phyloP scores from a whole-genome alignment of 2,797 vertebrate species.

The Lophius americanus region DNA sequence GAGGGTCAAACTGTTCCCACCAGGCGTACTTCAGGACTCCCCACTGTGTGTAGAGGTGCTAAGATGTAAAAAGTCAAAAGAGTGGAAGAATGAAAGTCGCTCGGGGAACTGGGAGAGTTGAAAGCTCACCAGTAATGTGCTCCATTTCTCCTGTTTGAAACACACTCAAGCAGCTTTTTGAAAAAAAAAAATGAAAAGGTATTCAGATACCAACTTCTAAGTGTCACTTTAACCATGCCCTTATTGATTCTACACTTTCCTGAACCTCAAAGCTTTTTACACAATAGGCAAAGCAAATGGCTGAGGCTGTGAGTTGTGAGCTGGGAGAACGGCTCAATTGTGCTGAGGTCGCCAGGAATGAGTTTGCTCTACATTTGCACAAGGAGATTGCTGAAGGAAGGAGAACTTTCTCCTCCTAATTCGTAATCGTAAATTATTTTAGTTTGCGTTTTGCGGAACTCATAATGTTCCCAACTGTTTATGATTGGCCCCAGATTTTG shows the following conservation, averaged over 20 bases:
- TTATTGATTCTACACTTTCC: conserved; percentile 69
- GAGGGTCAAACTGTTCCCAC: conserved; percentile 74
- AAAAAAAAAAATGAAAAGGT: conserved; percentile 46
- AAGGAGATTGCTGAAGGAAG: conserved; percentile 32
- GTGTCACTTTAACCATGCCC: conserved; percentile 65
- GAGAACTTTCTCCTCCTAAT: conserved; percentile 55
- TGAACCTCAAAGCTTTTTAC: conserved; percentile 68
- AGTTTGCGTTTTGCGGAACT: conserved; percentile 64
- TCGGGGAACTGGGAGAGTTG: conserved; percentile 46
- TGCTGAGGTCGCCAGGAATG: conserved; percentile 69
- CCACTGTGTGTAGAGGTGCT: conserved; percentile 52
- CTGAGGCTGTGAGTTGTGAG: conserved; percentile 57
- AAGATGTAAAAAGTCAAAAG: conserved; percentile 42
- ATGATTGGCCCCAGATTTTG: conserved; percentile 43
- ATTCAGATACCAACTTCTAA: conserved; percentile 67
- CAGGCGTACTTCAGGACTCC: conserved; percentile 59
- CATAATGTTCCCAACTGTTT: conserved; percentile 45
- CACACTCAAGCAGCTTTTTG: conserved; percentile 55
- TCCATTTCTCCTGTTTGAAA: conserved; percentile 48
- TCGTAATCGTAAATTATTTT: conserved; percentile 69
- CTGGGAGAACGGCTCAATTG: conserved; percentile 60
- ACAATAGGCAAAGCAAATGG: conserved; percentile 67
- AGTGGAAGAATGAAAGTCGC: conserved; percentile 52
- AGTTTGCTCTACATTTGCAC: conserved; percentile 63
- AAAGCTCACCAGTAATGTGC: conserved; percentile 51